Evolutionary conservation across 2,888 invertebrate genomes (phyloP).

Genomic region (Phymatocera aterrima): DNA sequence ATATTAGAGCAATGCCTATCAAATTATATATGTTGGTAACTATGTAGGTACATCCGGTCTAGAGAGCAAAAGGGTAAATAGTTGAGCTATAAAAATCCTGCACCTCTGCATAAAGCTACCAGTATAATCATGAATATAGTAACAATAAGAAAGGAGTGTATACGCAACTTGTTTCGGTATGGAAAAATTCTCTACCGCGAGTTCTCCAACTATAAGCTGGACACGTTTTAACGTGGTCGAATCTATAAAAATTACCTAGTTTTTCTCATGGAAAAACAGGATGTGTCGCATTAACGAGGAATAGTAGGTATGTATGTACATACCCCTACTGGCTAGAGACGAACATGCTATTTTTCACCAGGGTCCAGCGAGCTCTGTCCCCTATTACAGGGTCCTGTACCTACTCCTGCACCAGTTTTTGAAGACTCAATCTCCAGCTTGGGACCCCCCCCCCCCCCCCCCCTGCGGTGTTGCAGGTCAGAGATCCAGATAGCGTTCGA

Average conservation of each 20-base stretch:
- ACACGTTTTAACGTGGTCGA: not conserved
- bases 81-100: not conserved
- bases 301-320: no score
- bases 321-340: no score
- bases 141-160: not conserved
- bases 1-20: no score
- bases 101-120: not conserved
- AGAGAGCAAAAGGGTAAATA: not conserved
- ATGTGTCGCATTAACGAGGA: slow-evolving; percentile 19
- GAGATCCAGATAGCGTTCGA: slow-evolving; percentile 29
- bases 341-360: slow-evolving; percentile 15
- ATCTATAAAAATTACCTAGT: slow-evolving; percentile 24
- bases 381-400: not conserved
- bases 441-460: no score
- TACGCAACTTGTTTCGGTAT: not conserved
- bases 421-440: slow-evolving; percentile 34
- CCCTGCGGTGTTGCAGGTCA: slow-evolving; percentile 37
- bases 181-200: not conserved
- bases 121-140: not conserved
- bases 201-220: slow-evolving; percentile 18
- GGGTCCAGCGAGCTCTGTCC: slow-evolving; percentile 28
- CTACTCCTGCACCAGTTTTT: slow-evolving; percentile 21
- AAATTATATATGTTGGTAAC: no score
- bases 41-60: no score
- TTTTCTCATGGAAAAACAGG: slow-evolving; percentile 40